Evolutionary conservation across 2,113 vertebrate species (phyloP), one percentile per base, ranked within the genome.

Genomic region (Apteryx mantelli): DNA sequence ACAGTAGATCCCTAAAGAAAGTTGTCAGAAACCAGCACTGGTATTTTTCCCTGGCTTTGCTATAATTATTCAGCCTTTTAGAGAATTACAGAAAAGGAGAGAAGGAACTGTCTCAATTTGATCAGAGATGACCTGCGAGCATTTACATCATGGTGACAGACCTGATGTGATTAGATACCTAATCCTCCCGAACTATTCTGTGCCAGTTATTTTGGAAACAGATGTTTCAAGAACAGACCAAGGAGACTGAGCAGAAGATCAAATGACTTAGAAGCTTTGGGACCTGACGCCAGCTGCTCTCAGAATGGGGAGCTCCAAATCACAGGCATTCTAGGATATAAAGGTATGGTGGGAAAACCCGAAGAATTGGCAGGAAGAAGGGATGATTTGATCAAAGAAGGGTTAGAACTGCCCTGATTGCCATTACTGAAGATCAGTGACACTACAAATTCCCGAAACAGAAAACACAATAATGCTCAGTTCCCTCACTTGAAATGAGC

Each of bases 201-300:
- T 73, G 65, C 92, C 81, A 92, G 56, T 66, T 68, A 61, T 91
- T 93, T 93, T 87, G 61, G 66, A 80, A 97, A 92, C 92, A 97
- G 97, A 87, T 96, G 90, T 93, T 95, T 60, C 81, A 95, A 95
- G 96, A 97, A 87, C 81, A 79, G 53, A 76, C 74, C 70, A 82
- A 95, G 89, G 96, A 93, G 77, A 88, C 38, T 40, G 38, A 97
- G 90, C 13, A 56, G 42, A 93, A 86, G 50, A 92, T 60, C n/a
- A 70, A 76, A 82, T 79, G 3, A 82, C 56, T 88, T 75, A 61
- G 89, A 94, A 95, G 32, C 65, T 85, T 36, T 32, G 48, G 42
- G 55, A 73, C 11, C 65, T 89, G 19, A 65, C 22, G 32, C 18
- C 9, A 79, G 24, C 16, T 64, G 21, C 55, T 82, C 66, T 89